Evolutionary conservation across 1,140 invertebrate genomes (phyloP).

Genomic region (Ceratosolen solmsi): DNA sequence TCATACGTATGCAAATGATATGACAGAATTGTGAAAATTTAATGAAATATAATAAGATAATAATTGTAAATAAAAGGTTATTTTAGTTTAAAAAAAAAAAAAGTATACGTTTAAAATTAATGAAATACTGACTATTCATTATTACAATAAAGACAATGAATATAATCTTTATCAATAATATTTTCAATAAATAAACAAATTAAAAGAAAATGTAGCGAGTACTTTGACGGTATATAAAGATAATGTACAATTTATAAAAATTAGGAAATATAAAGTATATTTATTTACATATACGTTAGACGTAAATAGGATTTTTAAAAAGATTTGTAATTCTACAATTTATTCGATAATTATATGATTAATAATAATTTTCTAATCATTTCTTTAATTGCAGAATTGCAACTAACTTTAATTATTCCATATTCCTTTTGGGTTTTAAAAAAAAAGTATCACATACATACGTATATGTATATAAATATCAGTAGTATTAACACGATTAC

Average conservation of each 20-base stretch:
- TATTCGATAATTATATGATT: too few relatives aligned
- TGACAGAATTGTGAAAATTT: neutral
- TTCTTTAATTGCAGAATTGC: too few relatives aligned
- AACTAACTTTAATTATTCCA: too few relatives aligned
- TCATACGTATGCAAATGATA: neutral
- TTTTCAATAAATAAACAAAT: neutral
- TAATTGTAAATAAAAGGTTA: slow-evolving; percentile 9
- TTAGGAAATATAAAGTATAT: neutral
- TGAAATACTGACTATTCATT: neutral
- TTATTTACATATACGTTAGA: too few relatives aligned
- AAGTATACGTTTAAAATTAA: neutral
- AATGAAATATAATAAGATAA: neutral
- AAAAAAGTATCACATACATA: too few relatives aligned
- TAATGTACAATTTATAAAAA: neutral
- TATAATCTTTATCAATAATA: neutral
- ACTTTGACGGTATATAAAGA: neutral
- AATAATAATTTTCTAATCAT: too few relatives aligned
- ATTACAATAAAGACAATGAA: neutral
- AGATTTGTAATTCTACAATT: too few relatives aligned
- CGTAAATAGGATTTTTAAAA: too few relatives aligned
- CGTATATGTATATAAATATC: too few relatives aligned
- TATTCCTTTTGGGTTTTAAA: too few relatives aligned
- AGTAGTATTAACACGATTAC: too few relatives aligned
- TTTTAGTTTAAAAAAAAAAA: neutral
- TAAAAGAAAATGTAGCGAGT: neutral